Conservation (phyloP, 2,797 vertebrate genomes). For the Tangara arthus region DNA sequence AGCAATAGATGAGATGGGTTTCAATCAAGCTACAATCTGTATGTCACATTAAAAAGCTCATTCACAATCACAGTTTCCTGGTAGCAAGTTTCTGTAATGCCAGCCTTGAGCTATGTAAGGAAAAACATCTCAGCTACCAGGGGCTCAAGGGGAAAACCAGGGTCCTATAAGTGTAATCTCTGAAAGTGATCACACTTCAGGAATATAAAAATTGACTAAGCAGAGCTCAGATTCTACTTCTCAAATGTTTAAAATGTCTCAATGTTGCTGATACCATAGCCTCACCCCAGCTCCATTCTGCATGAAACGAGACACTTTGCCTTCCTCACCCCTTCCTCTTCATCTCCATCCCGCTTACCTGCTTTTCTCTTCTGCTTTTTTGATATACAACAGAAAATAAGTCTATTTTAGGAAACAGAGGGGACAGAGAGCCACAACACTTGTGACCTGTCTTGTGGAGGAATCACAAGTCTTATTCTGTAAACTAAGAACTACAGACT, state of each 20-base stretch:
- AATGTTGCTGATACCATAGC: not conserved
- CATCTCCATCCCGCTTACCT: not conserved
- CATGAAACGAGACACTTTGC: not conserved
- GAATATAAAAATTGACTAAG: not conserved
- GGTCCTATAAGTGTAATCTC: not conserved
- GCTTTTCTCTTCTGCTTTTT: not conserved
- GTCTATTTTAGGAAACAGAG: not conserved
- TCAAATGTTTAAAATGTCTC: not conserved
- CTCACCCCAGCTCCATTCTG: not conserved
- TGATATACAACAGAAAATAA: not conserved
- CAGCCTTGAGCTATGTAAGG: not conserved
- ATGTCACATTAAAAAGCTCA: not conserved
- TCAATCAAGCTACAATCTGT: not conserved
- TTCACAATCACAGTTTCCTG: not conserved
- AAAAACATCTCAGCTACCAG: not conserved
- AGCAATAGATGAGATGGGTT: not conserved
- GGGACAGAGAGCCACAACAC: not conserved
- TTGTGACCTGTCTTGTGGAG: not conserved
- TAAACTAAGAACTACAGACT: not conserved
- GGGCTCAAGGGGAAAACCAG: accelerated
- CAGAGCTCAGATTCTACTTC: not conserved
- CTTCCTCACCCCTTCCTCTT: not conserved
- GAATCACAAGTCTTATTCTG: not conserved
- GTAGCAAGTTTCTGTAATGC: not conserved
- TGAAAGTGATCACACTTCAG: not conserved